Percentiles rank a stretch among this genome's conserved stretches.
These are phyloP conservation scores for Thysanoteuthis rhombus DNA, from an alignment of 2,888 invertebrate genomes.

Conservation along the genomic window DNA sequence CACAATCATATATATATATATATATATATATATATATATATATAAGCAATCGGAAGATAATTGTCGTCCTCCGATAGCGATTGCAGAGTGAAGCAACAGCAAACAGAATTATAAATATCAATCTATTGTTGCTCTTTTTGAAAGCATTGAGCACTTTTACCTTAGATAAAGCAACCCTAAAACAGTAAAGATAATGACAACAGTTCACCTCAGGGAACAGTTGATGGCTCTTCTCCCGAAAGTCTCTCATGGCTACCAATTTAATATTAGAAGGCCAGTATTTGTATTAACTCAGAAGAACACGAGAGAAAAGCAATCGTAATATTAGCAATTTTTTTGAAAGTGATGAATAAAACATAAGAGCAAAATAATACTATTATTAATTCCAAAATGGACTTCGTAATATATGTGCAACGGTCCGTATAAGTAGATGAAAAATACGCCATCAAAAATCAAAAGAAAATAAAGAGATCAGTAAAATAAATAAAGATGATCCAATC, in stretches of 20 bases:
- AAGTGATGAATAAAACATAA: neutral
- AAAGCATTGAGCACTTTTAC: too few species aligned
- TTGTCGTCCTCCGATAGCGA: too few species aligned
- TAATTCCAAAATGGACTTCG: neutral
- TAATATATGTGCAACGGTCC: neutral
- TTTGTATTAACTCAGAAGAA: neutral
- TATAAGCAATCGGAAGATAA: too few species aligned
- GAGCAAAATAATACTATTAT: neutral
- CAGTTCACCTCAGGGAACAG: too few species aligned
- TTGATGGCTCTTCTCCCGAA: neutral
- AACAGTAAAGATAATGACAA: too few species aligned
- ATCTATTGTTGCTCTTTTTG: too few species aligned
- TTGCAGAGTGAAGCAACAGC: too few species aligned
- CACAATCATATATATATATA: too few species aligned
- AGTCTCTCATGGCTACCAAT: too few species aligned
- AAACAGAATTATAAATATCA: too few species aligned
- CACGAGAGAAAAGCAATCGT: neutral
- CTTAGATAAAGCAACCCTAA: too few species aligned
- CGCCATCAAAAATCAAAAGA: neutral
- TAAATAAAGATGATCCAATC: neutral
- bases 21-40: too few species aligned
- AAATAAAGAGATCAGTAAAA: neutral
- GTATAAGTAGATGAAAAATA: neutral
- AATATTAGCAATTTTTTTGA: neutral
- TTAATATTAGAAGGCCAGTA: neutral